Evolutionary conservation across 2,888 invertebrate genomes (phyloP).

Genomic region (Schizaphis graminum): DNA sequence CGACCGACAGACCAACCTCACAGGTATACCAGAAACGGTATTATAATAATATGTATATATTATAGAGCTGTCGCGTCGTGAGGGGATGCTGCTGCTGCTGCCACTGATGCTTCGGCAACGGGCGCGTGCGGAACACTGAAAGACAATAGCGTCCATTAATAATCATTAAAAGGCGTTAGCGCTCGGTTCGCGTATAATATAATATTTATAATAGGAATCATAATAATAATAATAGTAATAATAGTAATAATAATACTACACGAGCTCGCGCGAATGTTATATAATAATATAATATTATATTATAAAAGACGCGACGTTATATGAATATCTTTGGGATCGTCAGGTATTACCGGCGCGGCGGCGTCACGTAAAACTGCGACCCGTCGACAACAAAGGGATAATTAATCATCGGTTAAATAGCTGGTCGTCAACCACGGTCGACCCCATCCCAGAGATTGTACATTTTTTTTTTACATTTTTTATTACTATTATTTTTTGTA

Average conservation of each 20-base stretch:
- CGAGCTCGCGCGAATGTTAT: neutral
- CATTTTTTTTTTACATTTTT: constrained; percentile 42
- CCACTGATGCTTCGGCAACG: neutral
- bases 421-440: constrained; percentile 56
- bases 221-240: constrained; percentile 31
- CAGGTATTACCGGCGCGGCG: constrained; percentile 54
- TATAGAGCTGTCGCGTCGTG: neutral
- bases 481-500: constrained; percentile 19
- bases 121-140: neutral
- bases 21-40: neutral
- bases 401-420: constrained; percentile 65
- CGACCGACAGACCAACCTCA: neutral
- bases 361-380: constrained; percentile 40
- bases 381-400: constrained; percentile 63
- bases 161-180: constrained; percentile 62
- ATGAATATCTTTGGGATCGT: constrained; percentile 57
- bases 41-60: neutral
- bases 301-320: constrained; percentile 50
- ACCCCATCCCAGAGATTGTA: constrained; percentile 49
- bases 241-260: constrained; percentile 18
- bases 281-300: constrained; percentile 19
- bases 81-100: neutral
- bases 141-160: constrained; percentile 64
- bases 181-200: constrained; percentile 41
- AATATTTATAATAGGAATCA: constrained; percentile 39